Evolutionary conservation across 2,113 vertebrate genomes (phyloP).

Genomic region (Amphilophus citrinellus): DNA sequence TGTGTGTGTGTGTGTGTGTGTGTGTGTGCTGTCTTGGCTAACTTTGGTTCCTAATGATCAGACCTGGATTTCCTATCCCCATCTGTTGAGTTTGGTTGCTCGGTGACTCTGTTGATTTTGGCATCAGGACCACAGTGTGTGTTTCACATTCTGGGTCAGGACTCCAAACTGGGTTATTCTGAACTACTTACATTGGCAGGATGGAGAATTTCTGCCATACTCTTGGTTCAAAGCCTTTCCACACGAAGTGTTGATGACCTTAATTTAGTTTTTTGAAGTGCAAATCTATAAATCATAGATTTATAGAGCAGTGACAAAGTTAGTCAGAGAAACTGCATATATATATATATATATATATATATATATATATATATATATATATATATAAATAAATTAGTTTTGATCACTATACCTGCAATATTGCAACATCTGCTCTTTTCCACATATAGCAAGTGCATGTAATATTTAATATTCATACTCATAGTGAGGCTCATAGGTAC

Average conservation of each 20-base stretch:
- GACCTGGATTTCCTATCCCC: conserved; percentile 34
- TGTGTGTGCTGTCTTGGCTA: not conserved
- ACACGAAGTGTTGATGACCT: not conserved
- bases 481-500: too few relatives aligned
- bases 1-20: not conserved
- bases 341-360: not conserved
- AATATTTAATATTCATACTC: not conserved
- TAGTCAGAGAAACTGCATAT: too few relatives aligned
- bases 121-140: conserved; percentile 4
- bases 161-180: conserved; percentile 24
- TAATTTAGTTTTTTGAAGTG: not conserved
- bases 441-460: not conserved
- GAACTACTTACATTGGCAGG: conserved; percentile 18
- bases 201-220: not conserved
- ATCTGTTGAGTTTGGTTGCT: conserved; percentile 39
- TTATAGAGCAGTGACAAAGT: too few relatives aligned
- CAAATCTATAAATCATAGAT: too few relatives aligned
- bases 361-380: not conserved
- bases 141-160: conserved; percentile 39
- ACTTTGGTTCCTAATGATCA: not conserved
- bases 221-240: not conserved
- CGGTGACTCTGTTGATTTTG: conserved; percentile 32
- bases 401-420: not conserved
- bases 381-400: too few relatives aligned
- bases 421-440: not conserved